phyloP scores from a whole-genome alignment of 2,888 invertebrate genomes.

The Blastobasis adustella region DNA sequence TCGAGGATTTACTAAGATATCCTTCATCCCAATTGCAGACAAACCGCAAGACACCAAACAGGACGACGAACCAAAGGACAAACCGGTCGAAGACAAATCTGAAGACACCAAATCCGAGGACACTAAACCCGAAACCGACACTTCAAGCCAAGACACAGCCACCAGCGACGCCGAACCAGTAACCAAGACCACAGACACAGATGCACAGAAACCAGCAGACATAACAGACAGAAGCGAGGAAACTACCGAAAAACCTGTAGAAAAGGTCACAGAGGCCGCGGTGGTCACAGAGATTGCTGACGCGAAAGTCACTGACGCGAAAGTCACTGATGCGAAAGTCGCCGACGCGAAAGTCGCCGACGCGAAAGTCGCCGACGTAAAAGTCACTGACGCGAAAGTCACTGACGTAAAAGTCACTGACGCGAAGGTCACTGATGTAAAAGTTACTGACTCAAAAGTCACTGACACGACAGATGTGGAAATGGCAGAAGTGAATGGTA shows the following conservation, averaged over 20 bases:
- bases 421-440: too few relatives aligned
- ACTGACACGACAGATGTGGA: too few relatives aligned
- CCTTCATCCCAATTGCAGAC: conserved; percentile 24
- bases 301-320: conserved; percentile 36
- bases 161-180: conserved; percentile 18
- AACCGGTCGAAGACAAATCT: conserved; percentile 16
- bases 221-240: background rate
- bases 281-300: conserved; percentile 26
- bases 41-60: conserved; percentile 27
- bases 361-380: too few relatives aligned
- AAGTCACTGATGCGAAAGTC: conserved; percentile 12
- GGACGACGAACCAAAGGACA: conserved; percentile 19
- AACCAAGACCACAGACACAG: background rate
- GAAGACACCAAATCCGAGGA: conserved; percentile 25
- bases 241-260: conserved; percentile 12
- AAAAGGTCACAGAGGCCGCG: conserved; percentile 17
- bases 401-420: too few relatives aligned
- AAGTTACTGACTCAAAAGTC: too few relatives aligned
- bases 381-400: too few relatives aligned
- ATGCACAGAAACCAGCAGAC: too few relatives aligned
- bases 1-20: background rate
- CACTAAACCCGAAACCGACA: conserved; percentile 44
- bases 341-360: conserved; percentile 27
- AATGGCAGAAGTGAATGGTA: too few relatives aligned
- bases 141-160: conserved; percentile 45